Conservation (phyloP, 2,888 invertebrate genomes). For the Margaritifera margaritifera region DNA sequence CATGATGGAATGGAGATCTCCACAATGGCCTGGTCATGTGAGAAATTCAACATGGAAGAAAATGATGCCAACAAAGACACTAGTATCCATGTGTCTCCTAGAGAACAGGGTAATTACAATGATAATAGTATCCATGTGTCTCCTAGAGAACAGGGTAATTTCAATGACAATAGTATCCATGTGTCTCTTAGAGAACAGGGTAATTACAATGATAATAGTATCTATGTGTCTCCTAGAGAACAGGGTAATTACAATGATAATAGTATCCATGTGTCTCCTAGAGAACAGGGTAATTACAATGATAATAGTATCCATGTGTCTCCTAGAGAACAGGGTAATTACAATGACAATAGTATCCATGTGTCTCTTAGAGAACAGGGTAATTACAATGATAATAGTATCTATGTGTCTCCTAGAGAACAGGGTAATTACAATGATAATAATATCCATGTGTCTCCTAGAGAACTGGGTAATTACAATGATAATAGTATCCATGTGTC, state of each 20-base stretch:
- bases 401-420: constrained; percentile 21
- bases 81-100: constrained; percentile 27
- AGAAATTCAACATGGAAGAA: constrained; percentile 98
- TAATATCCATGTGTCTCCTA: constrained; percentile 26
- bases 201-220: constrained; percentile 18
- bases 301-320: constrained; percentile 26
- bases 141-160: constrained; percentile 3
- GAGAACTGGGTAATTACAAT: constrained; percentile 6
- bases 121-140: constrained; percentile 19
- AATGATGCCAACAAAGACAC: constrained; percentile 44
- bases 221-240: constrained; percentile 21
- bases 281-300: constrained; percentile 7
- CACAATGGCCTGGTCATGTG: constrained; percentile 96
- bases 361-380: constrained; percentile 13
- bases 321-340: constrained; percentile 3
- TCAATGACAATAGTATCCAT: constrained; percentile 24
- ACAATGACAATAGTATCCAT: constrained; percentile 27
- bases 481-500: constrained; percentile 26
- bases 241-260: constrained; percentile 11
- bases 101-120: too few relatives aligned
- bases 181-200: constrained; percentile 13
- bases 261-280: constrained; percentile 27
- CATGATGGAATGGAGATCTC: constrained; percentile 86
- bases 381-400: constrained; percentile 18
- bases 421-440: constrained; percentile 11